Percentiles rank a stretch among this genome's conserved stretches.
Conservation (phyloP, 2,113 vertebrate genomes). For the Entelurus aequoreus region DNA sequence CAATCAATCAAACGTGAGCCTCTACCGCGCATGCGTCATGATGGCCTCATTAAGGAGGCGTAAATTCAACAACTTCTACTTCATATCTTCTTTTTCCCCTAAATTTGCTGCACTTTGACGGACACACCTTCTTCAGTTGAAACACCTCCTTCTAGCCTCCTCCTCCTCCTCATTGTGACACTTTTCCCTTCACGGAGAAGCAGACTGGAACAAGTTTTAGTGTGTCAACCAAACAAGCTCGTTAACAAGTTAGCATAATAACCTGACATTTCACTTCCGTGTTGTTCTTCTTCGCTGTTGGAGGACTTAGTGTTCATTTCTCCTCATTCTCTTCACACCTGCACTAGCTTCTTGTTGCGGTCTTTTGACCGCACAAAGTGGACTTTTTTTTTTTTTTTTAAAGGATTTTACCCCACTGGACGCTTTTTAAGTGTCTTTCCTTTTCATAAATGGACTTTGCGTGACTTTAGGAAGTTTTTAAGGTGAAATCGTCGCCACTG, state of each 20-base stretch:
- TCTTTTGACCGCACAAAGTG: conserved; percentile 12
- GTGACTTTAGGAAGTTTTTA: not conserved
- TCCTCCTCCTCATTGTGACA: not conserved
- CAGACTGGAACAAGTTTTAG: not conserved
- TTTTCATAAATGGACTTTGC: not conserved
- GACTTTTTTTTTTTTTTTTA: not conserved
- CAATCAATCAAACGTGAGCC: too few relatives aligned
- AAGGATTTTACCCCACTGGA: not conserved
- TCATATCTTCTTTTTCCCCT: not conserved
- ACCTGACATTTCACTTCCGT: not conserved
- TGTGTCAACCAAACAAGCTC: not conserved
- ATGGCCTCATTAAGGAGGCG: conserved; percentile 71
- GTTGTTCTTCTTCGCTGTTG: not conserved
- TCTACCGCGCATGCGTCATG: too few relatives aligned
- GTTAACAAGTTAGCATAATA: too few relatives aligned
- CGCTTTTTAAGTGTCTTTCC: not conserved
- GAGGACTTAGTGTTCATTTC: not conserved
- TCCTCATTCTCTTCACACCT: conserved; percentile 51
- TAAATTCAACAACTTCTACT: conserved; percentile 31
- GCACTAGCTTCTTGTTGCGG: conserved; percentile 32
- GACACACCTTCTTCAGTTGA: not conserved
- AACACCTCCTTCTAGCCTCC: not conserved
- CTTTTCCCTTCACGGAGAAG: not conserved
- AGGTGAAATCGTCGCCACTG: not conserved
- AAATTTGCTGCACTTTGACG: too few relatives aligned